Conservation (phyloP, 2,797 vertebrate genomes). For the Poeciliopsis infans region DNA sequence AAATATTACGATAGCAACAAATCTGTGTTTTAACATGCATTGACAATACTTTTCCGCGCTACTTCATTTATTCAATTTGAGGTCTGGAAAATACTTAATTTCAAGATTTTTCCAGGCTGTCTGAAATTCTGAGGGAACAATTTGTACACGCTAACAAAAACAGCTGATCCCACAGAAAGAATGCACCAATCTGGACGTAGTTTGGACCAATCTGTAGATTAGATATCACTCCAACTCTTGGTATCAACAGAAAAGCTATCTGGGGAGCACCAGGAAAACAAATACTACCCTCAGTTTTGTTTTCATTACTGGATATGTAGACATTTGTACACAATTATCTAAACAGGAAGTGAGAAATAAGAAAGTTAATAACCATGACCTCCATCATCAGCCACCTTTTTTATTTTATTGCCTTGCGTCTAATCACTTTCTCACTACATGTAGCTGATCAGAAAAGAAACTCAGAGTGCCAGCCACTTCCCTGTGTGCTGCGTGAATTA, state of each 20-base stretch:
- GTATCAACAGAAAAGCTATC: neutral
- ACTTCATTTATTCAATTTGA: neutral
- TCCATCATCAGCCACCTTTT: neutral
- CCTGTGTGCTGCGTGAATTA: neutral
- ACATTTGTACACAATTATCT: neutral
- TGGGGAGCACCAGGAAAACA: neutral
- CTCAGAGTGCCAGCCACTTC: neutral
- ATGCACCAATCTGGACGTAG: neutral
- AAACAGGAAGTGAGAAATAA: constrained; percentile 5
- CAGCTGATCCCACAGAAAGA: neutral
- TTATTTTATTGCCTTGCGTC: neutral
- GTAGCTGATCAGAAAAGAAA: neutral
- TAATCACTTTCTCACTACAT: neutral
- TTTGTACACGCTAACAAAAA: neutral
- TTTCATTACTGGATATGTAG: neutral
- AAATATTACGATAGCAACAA: neutral
- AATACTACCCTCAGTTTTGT: neutral
- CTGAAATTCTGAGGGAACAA: neutral
- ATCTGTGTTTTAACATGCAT: neutral
- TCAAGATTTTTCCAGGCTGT: neutral
- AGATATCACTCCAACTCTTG: neutral
- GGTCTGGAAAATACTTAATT: neutral
- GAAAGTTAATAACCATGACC: neutral
- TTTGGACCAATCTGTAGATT: neutral
- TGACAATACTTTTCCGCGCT: neutral